Evolutionary conservation across 2,888 invertebrate genomes (phyloP), one percentile per base, ranked within the genome.

Genomic region (Plusia festucae): DNA sequence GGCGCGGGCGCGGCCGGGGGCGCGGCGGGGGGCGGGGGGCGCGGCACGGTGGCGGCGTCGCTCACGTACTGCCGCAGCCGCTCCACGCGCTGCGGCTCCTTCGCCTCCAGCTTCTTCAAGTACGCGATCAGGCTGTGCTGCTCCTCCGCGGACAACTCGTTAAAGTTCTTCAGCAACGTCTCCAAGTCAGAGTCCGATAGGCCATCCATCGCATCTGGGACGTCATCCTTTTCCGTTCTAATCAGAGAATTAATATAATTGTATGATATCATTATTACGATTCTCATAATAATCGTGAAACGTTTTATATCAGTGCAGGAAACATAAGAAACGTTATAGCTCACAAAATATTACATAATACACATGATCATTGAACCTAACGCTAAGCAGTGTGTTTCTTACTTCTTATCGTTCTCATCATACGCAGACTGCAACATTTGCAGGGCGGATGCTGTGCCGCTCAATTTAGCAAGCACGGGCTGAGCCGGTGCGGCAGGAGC

Each of bases 81-180:
- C 82, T 98, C 97, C 0, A 98, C 98, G n/a, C 98, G 96, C 49
- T 95, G 93, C 0, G 98, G 97, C 85, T 98, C 97, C 3, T 96
- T 96, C 0, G 96, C 96, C 87, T 98, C 98, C 46, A 98, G 87
- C 86, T 98, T 98, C 85, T 98, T 98, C 67, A 98, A 88, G 85
- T 98, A 98, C 0, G 96, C 97, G 34, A 98, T 98, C 5, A 98
- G 95, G 78, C 97, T 97, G 85, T 97, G 97, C 83, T 98, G 98
- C 86, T 98, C 98, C 73, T 98, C 97, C 0, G 96, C 96, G 0
- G 97, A 97, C 15, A 98, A 89, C 81, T 98, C 97, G 86, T 97
- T 97, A 82, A 94, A 95, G 85, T 98, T 98, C 87, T 97, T 97
- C 63, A 98, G 87, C 1, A 98, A 90, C 0, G 97, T 97, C 85